These are phyloP conservation scores for Microtus richardsoni DNA, from an alignment of 2,113 vertebrate species.

Conservation along the genomic window DNA sequence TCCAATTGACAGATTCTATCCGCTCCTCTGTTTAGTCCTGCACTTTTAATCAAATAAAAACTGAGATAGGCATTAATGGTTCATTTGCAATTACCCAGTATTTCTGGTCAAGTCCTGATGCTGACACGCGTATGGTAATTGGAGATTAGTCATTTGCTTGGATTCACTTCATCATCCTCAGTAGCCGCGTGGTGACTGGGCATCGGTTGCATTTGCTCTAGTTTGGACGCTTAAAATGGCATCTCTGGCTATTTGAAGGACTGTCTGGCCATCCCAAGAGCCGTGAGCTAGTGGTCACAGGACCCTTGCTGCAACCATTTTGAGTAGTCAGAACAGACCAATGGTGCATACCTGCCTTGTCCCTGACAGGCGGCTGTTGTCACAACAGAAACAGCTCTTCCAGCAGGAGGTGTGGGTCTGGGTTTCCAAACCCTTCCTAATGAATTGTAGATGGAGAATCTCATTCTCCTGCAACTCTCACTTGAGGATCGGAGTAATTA, in stretches of 20 bases:
- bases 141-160: conserved; percentile 58
- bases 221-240: background rate
- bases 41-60: conserved; percentile 68
- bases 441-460: conserved; percentile 84
- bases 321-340: background rate
- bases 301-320: background rate
- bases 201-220: conserved; percentile 32
- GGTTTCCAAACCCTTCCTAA: conserved; percentile 76
- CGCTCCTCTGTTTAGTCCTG: conserved; percentile 50
- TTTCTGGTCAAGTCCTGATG: conserved; percentile 35
- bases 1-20: conserved; percentile 54
- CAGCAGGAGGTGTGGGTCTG: conserved; percentile 38
- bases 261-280: background rate
- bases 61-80: conserved; percentile 54
- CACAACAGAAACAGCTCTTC: background rate
- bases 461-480: conserved; percentile 84
- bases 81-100: conserved; percentile 10
- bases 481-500: conserved; percentile 90
- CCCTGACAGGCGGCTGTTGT: background rate
- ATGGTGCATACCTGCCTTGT: background rate
- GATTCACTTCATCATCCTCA: conserved; percentile 18
- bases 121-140: conserved; percentile 53
- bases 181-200: background rate
- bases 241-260: conserved; percentile 29
- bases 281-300: background rate